Evolutionary conservation across 2,113 vertebrate genomes (phyloP), one percentile per base, ranked within the genome.

Genomic region (Laticauda colubrina): DNA sequence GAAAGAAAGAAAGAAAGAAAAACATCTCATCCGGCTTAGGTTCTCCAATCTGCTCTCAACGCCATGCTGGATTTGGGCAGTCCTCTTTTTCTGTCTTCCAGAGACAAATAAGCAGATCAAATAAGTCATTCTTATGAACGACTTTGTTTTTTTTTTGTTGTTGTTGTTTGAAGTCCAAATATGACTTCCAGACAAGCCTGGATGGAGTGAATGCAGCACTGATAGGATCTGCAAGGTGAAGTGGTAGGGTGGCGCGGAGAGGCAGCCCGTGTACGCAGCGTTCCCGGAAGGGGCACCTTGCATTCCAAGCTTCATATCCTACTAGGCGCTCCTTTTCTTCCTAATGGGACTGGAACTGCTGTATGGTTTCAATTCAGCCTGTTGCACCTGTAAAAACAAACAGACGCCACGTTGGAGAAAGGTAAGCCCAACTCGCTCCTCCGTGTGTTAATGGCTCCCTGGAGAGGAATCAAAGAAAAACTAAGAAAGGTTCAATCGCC

Each of bases 371-470:
- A 98, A 95, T 96, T 98, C 98, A 64, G 98, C 97, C 10, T 98
- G 98, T 98, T 99, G 99, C 98, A 99, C 99, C 99, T 99, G 99
- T 98, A 97, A 98, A 99, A 99, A 99, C 98, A 99, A 98, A 98
- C 96, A 99, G 97, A 94, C 97, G 95, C 98, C 98, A 98, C 95
- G 97, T 98, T 5, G 97, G 97, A 97, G 96, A 97, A 98, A 97
- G 98, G 98, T 98, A 98, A 99, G 98, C 98, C 95, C 98, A 99
- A 98, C 98, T 98, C 97, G 94, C 98, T 97, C 95, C 97, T 95
- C 98, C 94, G 96, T 96, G 96, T 95, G 96, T 95, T 99, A 99
- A 99, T 98, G 98, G 98, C 98, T 99, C 99, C 99, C 99, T 81
- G 3, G 96, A 98, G 98, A 98, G 97, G 95, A 93, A 95, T 96